These are phyloP conservation scores for Garra rufa DNA, from an alignment of 2,113 vertebrate genomes.

Conservation along the genomic window DNA sequence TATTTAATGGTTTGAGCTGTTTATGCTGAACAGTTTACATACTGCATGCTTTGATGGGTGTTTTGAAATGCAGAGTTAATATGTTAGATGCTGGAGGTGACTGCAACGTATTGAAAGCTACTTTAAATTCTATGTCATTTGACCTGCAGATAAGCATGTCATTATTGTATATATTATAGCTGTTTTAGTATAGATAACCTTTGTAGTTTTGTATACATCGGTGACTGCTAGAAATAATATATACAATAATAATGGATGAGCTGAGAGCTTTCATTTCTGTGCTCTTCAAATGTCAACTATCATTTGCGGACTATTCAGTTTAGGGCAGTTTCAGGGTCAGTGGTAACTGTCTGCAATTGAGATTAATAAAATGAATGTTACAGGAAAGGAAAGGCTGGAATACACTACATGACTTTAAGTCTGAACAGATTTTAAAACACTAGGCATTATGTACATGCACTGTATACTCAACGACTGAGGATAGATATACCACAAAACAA, in stretches of 20 bases:
- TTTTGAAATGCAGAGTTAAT: slow-evolving; percentile 3
- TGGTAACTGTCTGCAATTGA: background rate
- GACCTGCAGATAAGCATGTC: background rate
- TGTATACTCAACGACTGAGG: background rate
- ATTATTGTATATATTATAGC: background rate
- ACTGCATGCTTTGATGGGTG: background rate
- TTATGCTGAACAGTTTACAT: background rate
- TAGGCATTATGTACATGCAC: no score
- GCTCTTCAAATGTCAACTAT: background rate
- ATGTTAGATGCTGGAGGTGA: slow-evolving; percentile 17
- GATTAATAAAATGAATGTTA: background rate
- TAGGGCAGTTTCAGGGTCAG: background rate
- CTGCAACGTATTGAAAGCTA: background rate
- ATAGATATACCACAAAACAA: background rate
- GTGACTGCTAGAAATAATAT: background rate
- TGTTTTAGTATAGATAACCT: background rate
- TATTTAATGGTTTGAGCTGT: slow-evolving; percentile 16
- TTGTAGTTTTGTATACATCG: background rate
- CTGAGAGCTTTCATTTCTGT: background rate
- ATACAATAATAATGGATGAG: background rate
- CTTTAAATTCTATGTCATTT: background rate
- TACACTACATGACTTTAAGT: background rate
- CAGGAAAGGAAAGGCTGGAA: background rate
- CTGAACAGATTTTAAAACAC: no score
- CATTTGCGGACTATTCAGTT: background rate